Evolutionary conservation across 2,113 vertebrate genomes (phyloP).

Genomic region (Gymnarchus niloticus): DNA sequence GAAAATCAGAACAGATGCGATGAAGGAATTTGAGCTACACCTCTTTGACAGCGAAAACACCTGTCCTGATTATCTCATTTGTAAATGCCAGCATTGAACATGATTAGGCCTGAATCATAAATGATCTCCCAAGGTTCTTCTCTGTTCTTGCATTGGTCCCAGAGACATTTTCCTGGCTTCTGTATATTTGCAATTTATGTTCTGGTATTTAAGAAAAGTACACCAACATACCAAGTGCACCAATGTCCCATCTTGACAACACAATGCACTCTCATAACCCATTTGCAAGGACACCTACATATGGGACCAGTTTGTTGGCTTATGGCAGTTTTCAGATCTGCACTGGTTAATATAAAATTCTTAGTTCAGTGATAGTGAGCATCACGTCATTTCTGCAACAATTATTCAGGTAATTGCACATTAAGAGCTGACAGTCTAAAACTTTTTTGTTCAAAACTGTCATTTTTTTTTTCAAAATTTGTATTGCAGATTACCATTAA

Average conservation of each 20-base stretch:
- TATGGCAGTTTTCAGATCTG: not conserved
- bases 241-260: not conserved
- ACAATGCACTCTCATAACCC: not conserved
- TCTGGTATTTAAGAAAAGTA: not conserved
- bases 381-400: not conserved
- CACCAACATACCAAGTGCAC: no score
- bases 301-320: not conserved
- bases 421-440: not conserved
- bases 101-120: not conserved
- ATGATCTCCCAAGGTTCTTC: not conserved
- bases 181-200: not conserved
- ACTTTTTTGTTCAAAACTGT: no score
- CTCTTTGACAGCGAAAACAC: not conserved
- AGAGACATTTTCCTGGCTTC: not conserved
- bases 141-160: not conserved
- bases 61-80: not conserved
- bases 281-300: not conserved
- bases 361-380: not conserved
- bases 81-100: not conserved
- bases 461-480: not conserved
- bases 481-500: not conserved
- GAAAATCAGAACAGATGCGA: not conserved
- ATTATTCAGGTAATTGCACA: not conserved
- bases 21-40: not conserved
- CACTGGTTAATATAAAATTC: not conserved